Percentiles rank a stretch among this genome's conserved stretches.
Conservation (phyloP, 2,888 invertebrate species). For the Anthoptus insignis region DNA sequence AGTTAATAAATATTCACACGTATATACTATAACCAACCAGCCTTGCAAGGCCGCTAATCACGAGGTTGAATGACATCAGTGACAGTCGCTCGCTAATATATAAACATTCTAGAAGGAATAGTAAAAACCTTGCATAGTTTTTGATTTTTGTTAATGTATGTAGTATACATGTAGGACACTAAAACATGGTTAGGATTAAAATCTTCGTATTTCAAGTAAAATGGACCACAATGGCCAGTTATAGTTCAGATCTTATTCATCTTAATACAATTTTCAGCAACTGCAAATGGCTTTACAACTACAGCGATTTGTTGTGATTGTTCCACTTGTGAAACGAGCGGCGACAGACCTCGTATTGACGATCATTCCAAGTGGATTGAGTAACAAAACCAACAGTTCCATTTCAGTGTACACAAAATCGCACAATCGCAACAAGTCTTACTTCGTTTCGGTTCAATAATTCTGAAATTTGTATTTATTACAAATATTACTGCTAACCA, state of each 20-base stretch:
- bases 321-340: neutral
- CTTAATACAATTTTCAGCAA: no score
- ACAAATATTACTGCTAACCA: neutral
- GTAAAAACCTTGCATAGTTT: no score
- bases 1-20: neutral
- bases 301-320: neutral
- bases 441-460: neutral
- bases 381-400: slow-evolving; percentile 7
- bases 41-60: slow-evolving; percentile 4
- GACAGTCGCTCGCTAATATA: neutral
- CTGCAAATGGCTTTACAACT: neutral
- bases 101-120: neutral
- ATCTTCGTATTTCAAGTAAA: no score
- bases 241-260: no score
- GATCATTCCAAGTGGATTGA: neutral
- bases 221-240: no score
- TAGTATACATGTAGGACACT: no score
- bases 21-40: neutral
- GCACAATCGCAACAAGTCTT: neutral
- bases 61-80: slow-evolving; percentile 4
- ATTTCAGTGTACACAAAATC: slow-evolving; percentile 1
- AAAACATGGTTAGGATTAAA: no score
- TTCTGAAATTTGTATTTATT: neutral
- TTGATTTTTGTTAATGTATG: no score
- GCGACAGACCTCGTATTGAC: no score